A percentile compares a stretch with the other conserved stretches of the same genome.
phyloP scores from a whole-genome alignment of 2,888 invertebrate species.

The Caenorhabditis angaria region DNA sequence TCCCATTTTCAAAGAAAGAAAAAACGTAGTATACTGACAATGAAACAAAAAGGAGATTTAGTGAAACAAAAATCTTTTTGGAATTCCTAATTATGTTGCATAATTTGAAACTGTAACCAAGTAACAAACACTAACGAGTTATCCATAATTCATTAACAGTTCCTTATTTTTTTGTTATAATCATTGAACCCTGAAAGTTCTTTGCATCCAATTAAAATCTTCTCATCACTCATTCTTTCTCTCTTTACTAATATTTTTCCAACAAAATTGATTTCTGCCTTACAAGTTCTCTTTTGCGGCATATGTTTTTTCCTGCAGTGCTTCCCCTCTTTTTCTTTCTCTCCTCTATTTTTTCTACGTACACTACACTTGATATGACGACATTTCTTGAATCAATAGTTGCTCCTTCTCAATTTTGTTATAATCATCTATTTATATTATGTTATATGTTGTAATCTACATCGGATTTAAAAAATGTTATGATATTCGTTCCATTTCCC shows the following conservation, averaged over 20 bases:
- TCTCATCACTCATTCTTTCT: conserved; percentile 8
- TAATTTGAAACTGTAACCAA: background rate
- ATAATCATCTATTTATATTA: too few species aligned
- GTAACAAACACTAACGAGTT: too few species aligned
- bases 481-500: too few species aligned
- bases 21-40: too few species aligned
- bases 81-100: background rate
- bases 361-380: background rate
- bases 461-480: too few species aligned
- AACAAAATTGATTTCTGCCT: too few species aligned
- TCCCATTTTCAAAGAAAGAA: conserved; percentile 44
- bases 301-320: background rate
- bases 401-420: background rate
- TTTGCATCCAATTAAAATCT: background rate
- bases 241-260: conserved; percentile 8
- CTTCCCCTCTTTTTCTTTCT: background rate
- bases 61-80: background rate
- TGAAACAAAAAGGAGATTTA: too few species aligned
- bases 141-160: too few species aligned
- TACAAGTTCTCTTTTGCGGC: background rate
- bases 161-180: conserved; percentile 11
- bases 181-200: too few species aligned
- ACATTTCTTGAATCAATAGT: background rate
- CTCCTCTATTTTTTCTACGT: background rate
- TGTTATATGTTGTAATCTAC: too few species aligned